These are phyloP conservation scores for Polymixis lichenea DNA, from an alignment of 2,888 invertebrate species.

Conservation along the genomic window DNA sequence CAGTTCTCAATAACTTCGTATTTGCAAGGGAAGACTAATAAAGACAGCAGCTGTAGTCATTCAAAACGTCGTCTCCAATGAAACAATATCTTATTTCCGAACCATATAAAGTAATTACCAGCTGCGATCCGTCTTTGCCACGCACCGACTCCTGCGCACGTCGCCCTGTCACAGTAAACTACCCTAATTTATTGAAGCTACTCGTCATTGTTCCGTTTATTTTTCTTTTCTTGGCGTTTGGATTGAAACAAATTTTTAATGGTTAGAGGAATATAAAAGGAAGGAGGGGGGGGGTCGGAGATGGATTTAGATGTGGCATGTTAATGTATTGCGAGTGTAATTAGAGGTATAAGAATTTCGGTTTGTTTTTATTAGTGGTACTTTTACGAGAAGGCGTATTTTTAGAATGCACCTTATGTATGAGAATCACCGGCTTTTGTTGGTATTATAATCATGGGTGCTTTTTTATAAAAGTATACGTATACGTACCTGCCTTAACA, in stretches of 20 bases:
- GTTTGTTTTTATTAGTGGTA: neutral
- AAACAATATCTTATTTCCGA: conserved; percentile 52
- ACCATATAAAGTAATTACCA: conserved; percentile 64
- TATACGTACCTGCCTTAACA: too few species aligned
- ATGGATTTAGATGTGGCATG: conserved; percentile 48
- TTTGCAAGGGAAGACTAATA: neutral
- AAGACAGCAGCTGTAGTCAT: conserved; percentile 14
- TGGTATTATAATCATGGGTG: neutral
- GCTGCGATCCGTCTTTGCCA: conserved; percentile 60
- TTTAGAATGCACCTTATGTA: neutral
- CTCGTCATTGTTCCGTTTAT: conserved; percentile 73
- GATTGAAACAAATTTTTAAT: conserved; percentile 69
- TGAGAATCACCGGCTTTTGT: neutral
- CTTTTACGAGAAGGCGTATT: neutral
- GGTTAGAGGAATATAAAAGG: conserved; percentile 29
- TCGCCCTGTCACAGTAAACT: conserved; percentile 66
- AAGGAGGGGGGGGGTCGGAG: neutral
- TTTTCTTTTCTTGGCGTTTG: conserved; percentile 68
- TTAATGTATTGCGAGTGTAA: conserved; percentile 46
- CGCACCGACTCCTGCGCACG: conserved; percentile 65
- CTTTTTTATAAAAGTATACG: too few species aligned
- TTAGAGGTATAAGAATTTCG: conserved; percentile 36
- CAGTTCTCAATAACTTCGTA: neutral
- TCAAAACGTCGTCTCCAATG: conserved; percentile 25
- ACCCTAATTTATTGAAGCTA: conserved; percentile 73